Conservation (phyloP, 1,140 invertebrate genomes). For the Megathymus violae region DNA sequence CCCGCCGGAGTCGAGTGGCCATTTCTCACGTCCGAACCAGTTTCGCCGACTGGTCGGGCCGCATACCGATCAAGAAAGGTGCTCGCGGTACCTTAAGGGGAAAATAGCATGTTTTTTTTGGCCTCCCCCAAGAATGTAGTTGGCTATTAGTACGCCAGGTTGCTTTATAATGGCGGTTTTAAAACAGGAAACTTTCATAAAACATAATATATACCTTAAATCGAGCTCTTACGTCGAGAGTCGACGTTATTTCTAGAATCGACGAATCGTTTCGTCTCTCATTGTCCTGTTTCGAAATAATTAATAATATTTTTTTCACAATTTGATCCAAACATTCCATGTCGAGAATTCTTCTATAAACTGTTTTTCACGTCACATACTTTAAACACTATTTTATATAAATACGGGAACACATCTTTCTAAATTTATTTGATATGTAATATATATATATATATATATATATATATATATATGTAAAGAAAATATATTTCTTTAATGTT, state of each 20-base stretch:
- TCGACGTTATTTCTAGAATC: neutral
- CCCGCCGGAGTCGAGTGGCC: conserved; percentile 53
- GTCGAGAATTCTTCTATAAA: no score
- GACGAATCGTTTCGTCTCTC: no score
- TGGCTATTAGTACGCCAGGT: conserved; percentile 55
- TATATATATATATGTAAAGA: no score
- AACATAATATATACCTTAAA: conserved; percentile 3
- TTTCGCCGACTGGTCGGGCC: conserved; percentile 61
- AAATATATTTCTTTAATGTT: no score
- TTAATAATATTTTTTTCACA: no score
- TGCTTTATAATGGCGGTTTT: conserved; percentile 45
- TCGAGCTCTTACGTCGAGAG: neutral
- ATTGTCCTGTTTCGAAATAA: no score
- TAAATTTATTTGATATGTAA: no score
- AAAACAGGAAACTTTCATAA: conserved; percentile 43
- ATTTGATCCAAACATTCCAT: no score
- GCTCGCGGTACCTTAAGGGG: conserved; percentile 71
- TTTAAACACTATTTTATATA: no score
- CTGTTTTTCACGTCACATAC: no score
- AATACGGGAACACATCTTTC: no score
- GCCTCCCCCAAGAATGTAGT: conserved; percentile 56
- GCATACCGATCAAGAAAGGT: conserved; percentile 78
- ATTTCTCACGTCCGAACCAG: conserved; percentile 77
- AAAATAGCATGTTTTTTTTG: conserved; percentile 72
- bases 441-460: no score